These are phyloP conservation scores for Heliangelus exortis DNA, from an alignment of 2,797 vertebrate genomes.

Conservation along the genomic window DNA sequence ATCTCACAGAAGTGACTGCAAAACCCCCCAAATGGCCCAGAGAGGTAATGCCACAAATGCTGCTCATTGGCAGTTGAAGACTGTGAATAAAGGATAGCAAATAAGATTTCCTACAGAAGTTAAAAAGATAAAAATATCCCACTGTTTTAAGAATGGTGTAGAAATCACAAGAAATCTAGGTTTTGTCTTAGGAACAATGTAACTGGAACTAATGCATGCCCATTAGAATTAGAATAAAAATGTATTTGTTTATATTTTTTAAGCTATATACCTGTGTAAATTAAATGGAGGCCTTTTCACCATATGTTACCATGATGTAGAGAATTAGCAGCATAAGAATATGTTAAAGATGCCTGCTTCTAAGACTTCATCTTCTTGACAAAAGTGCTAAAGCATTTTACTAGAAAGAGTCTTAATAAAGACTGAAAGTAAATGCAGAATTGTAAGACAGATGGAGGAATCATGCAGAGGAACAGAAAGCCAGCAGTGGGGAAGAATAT, in stretches of 20 bases:
- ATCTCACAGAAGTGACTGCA: background rate
- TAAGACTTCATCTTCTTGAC: background rate
- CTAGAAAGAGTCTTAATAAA: conserved; percentile 38
- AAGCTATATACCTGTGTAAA: background rate
- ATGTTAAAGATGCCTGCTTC: background rate
- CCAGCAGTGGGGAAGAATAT: background rate
- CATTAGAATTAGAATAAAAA: background rate
- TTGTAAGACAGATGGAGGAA: conserved; percentile 44
- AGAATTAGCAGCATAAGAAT: background rate
- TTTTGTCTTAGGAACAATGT: background rate
- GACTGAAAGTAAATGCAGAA: background rate
- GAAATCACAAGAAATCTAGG: background rate
- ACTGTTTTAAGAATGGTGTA: background rate
- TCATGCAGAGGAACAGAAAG: background rate
- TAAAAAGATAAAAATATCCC: background rate
- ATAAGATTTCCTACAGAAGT: background rate
- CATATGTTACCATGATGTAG: background rate
- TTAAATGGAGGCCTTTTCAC: background rate
- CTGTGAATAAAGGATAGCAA: background rate
- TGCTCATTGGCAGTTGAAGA: background rate
- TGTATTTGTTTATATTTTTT: background rate
- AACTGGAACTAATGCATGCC: background rate
- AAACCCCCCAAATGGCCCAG: background rate
- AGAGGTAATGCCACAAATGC: background rate
- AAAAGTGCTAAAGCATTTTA: conserved; percentile 13